Percentiles rank a stretch among this genome's conserved stretches.
phyloP scores from a whole-genome alignment of 2,888 invertebrate species.

The Zeuzera pyrina region DNA sequence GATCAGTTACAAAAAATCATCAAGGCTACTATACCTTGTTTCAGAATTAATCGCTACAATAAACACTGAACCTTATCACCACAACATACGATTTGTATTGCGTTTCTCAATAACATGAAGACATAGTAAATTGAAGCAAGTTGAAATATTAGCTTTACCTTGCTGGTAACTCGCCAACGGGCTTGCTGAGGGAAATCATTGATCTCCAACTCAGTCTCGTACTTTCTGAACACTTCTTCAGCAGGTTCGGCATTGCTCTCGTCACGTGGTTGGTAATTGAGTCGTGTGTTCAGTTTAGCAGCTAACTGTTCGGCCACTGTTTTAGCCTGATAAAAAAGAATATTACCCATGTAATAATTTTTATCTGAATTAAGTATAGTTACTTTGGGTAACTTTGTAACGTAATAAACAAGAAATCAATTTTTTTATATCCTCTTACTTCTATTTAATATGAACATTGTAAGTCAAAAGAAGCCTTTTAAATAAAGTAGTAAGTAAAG shows the following conservation, averaged over 20 bases:
- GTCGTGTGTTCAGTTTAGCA: slow-evolving; percentile 94
- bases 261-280: slow-evolving; percentile 97
- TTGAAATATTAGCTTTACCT: too few relatives aligned
- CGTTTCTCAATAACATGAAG: too few relatives aligned
- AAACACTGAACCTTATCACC: too few relatives aligned
- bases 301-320: slow-evolving; percentile 98
- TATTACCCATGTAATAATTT: not conserved
- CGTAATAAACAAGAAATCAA: not conserved
- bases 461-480: too few relatives aligned
- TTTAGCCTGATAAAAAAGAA: slow-evolving; percentile 75
- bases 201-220: slow-evolving; percentile 99
- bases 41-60: too few relatives aligned
- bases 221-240: slow-evolving; percentile 88
- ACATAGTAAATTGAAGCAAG: too few relatives aligned
- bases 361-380: not conserved
- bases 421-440: too few relatives aligned
- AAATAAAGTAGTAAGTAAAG: too few relatives aligned
- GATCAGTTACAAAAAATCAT: too few relatives aligned
- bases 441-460: too few relatives aligned
- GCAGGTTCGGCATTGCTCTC: slow-evolving; percentile 73
- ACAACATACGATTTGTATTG: too few relatives aligned
- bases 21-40: too few relatives aligned
- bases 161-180: slow-evolving; percentile 97
- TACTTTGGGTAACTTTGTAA: not conserved
- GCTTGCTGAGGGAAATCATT: slow-evolving; percentile 99